Base-by-base conservation (phyloP, 2,113 vertebrate genomes). In the Nannobrachium achirus region DNA sequence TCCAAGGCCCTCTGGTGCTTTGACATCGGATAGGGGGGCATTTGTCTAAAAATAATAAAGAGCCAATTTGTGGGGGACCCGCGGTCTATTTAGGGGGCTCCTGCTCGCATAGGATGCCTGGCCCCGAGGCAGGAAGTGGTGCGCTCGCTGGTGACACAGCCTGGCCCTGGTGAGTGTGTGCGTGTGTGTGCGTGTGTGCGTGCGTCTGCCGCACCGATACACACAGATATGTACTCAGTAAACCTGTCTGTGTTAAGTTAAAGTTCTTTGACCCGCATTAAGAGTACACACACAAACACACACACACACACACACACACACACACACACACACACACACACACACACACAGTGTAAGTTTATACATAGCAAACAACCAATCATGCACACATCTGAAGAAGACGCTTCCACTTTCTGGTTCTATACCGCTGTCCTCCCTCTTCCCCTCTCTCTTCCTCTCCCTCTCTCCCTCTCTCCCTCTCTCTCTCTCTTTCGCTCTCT, bases 21-120 rank as follows among this genome's bases (percentile, higher is more conserved):
- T 69, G 66, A 87, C 78, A 64, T 56, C 78, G 81, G 57, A 68
- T 62, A 67, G 14, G 49, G n/a, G 49, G 56, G 76, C 78, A 82
- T 89, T 85, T 82, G 78, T 88, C 80, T 83, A 80, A 85, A 87
- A 88, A 88, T 81, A 85, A 87, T 79, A 76, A 82, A 56, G 68
- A 76, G 53, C 81, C 78, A 76, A 79, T 83, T 78, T 75, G 69
- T 80, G 65, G 65, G n/a, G n/a, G 76, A 58, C 69, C 46, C n/a
- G n/a, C n/a, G n/a, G n/a, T 69, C 76, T 76, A 57, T 84, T 86
- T 73, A 68, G 44, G 60, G 71, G 78, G 76, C 71, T 84, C 58
- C 81, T 70, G 80, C 49, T 68, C 51, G 14, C 63, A n/a, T n/a
- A n/a, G n/a, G n/a, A n/a, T n/a, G n/a, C n/a, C n/a, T n/a, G n/a